These are phyloP conservation scores for Solea solea DNA, from an alignment of 2,113 vertebrate genomes.

Conservation along the genomic window DNA sequence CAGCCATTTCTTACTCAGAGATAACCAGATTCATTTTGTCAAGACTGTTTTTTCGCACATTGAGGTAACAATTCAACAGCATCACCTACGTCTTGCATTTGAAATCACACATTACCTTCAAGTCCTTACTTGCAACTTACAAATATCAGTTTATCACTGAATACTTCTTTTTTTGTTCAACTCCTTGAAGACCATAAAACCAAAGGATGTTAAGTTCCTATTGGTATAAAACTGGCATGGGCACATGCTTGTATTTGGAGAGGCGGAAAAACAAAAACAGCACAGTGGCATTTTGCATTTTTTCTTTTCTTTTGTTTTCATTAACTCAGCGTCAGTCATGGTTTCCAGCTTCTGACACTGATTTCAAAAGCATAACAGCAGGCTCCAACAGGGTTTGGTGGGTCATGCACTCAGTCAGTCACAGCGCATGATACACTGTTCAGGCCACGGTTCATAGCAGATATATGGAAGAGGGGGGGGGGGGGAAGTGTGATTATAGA, in stretches of 20 bases:
- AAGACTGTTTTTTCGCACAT: conserved; percentile 29
- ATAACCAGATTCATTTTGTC: conserved; percentile 18
- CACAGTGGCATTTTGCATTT: too few species aligned
- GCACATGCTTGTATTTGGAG: too few species aligned
- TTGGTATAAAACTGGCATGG: too few species aligned
- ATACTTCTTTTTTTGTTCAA: too few species aligned
- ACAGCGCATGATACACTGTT: background rate
- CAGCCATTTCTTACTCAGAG: conserved; percentile 11
- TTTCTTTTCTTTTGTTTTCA: too few species aligned
- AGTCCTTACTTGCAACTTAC: too few species aligned
- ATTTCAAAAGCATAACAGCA: background rate
- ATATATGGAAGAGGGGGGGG: background rate
- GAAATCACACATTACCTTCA: too few species aligned
- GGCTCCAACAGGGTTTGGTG: background rate
- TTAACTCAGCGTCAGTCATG: too few species aligned
- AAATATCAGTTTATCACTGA: too few species aligned
- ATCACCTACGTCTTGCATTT: background rate
- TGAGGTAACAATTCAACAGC: background rate
- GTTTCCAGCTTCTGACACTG: background rate
- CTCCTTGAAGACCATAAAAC: too few species aligned
- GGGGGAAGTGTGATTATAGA: conserved; percentile 13
- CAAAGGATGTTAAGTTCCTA: too few species aligned
- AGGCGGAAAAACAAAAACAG: too few species aligned
- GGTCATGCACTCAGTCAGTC: conserved; percentile 3
- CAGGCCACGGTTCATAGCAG: background rate